These are phyloP conservation scores for Tylochromis polylepis DNA, from an alignment of 2,113 vertebrate species.

Conservation along the genomic window DNA sequence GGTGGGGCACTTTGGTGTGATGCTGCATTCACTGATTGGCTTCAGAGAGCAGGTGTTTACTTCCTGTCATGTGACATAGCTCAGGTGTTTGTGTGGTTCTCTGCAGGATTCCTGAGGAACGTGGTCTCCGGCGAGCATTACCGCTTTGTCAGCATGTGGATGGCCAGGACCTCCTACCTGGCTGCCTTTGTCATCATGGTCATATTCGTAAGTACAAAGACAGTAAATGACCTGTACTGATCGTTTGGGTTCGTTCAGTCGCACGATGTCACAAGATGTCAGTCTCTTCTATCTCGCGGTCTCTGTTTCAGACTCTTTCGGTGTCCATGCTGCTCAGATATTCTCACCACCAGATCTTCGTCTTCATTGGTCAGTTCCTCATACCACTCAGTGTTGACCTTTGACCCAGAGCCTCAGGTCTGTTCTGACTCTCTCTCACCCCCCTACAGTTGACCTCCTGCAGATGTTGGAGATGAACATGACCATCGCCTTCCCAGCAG, in stretches of 20 bases:
- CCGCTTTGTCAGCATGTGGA: conserved; percentile 99
- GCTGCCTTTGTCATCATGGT: conserved; percentile 98
- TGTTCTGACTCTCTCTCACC: neutral
- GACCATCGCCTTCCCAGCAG: conserved; percentile 96
- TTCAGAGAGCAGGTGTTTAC: neutral
- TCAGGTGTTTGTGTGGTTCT: neutral
- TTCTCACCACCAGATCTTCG: conserved; percentile 97
- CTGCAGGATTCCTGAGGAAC: conserved; percentile 90
- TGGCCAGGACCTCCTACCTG: conserved; percentile 93
- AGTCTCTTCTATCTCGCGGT: no score
- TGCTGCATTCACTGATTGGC: neutral
- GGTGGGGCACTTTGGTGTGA: neutral
- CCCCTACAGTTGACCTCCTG: conserved; percentile 87
- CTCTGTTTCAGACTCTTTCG: conserved; percentile 83
- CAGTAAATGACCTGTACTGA: neutral
- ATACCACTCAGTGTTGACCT: neutral
- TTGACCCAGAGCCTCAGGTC: neutral
- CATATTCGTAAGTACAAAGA: conserved; percentile 85
- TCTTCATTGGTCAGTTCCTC: conserved; percentile 89
- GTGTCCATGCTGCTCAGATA: conserved; percentile 97
- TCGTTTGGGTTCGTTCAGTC: neutral
- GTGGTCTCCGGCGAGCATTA: conserved; percentile 98
- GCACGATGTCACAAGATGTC: neutral
- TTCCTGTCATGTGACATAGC: neutral
- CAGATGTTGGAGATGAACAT: conserved; percentile 99